Evolutionary conservation across 2,888 invertebrate genomes (phyloP), one percentile per base, ranked within the genome.

Genomic region (Neocrepidodera transversa): DNA sequence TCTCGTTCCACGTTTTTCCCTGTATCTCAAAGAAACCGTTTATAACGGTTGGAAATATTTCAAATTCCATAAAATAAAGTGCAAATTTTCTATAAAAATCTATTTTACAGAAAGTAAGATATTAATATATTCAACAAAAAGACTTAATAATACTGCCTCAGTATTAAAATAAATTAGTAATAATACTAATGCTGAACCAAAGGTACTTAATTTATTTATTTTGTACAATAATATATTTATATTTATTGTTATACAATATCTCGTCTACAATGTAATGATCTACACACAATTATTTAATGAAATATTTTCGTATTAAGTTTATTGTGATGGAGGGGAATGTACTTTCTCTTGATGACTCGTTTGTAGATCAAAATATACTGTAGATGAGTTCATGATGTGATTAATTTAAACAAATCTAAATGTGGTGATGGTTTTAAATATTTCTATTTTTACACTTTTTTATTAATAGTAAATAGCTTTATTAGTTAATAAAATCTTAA

Each of bases 171-270:
- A 32, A 50, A 23, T 58, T 18, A 23, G 20, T 42, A 42, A 1
- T 26, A 23, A 13, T 61, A 61, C 53, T 63, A 53, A 61, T 51
- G 51, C 56, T 54, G 61, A 56, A 64, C 64, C 64, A 64, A 64
- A 64, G 64, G 50, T 60, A 55, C 47, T 56, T 49, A 50, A 45
- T 51, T 11, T 45, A 40, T 47, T 50, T 60, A 47, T 49, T n/a
- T 42, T n/a, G n/a, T 7, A n/a, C 13, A 18, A 42, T 42, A 23
- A 20, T 42, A 42, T n/a, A 20, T 42, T n/a, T 11, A 20, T 42
- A 42, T 8, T 51, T 51, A 40, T 28, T 17, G 11, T 40, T 40
- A 38, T n/a, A 10, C 23, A 30, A 30, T 35, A 35, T n/a, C n/a
- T n/a, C n/a, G n/a, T n/a, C n/a, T n/a, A n/a, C n/a, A n/a, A n/a